Percentiles rank a stretch among this genome's conserved stretches.
Evolutionary conservation across 2,113 vertebrate species (phyloP).

Genomic region (Polypterus bichir): DNA sequence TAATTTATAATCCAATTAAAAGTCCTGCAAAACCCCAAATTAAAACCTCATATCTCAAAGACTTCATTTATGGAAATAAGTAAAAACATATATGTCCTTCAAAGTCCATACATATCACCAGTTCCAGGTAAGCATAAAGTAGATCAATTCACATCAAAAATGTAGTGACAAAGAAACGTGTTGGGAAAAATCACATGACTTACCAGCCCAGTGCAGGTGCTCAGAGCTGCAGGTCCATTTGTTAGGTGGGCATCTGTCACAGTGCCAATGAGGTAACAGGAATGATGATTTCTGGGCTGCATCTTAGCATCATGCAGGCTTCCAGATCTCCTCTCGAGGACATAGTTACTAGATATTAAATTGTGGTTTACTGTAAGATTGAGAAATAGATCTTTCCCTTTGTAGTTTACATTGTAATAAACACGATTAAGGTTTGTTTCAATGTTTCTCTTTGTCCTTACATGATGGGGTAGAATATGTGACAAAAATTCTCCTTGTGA

Average conservation of each 20-base stretch:
- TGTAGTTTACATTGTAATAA: slow-evolving; percentile 64
- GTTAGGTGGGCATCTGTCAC: slow-evolving; percentile 30
- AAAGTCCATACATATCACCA: too few relatives aligned
- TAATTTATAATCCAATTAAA: too few relatives aligned
- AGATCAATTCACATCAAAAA: too few relatives aligned
- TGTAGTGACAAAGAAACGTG: too few relatives aligned
- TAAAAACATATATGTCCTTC: too few relatives aligned
- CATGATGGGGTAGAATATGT: slow-evolving; percentile 50
- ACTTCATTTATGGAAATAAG: too few relatives aligned
- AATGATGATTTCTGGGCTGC: slow-evolving; percentile 15
- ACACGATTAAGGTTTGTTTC: slow-evolving; percentile 32
- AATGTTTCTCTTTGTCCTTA: slow-evolving; percentile 53
- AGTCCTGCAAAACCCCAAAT: too few relatives aligned
- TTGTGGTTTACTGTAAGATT: slow-evolving; percentile 62
- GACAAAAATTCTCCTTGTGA: slow-evolving; percentile 66
- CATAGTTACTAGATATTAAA: slow-evolving; percentile 64
- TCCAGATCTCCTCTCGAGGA: slow-evolving; percentile 65
- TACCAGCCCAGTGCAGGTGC: slow-evolving; percentile 75
- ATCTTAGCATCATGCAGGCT: slow-evolving; percentile 45
- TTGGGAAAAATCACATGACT: neutral
- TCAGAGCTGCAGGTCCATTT: slow-evolving; percentile 63
- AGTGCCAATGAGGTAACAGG: slow-evolving; percentile 70
- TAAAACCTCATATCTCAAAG: too few relatives aligned
- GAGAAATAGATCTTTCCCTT: slow-evolving; percentile 58
- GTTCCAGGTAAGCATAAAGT: too few relatives aligned